These are phyloP conservation scores for Drosophila murphyi DNA, from an alignment of 1,140 invertebrate genomes.

Conservation along the genomic window DNA sequence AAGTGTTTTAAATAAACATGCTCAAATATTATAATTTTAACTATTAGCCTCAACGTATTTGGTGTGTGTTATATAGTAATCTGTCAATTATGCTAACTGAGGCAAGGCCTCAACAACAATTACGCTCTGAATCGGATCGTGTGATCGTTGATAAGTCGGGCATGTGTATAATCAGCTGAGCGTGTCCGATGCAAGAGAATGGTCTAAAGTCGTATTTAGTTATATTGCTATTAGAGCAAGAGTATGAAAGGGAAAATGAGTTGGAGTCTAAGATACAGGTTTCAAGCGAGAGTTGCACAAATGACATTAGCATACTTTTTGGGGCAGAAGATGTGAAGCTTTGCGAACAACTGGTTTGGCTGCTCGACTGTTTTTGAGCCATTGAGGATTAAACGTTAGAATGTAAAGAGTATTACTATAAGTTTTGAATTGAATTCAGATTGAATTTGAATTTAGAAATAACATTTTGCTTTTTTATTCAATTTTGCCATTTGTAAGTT, in stretches of 20 bases:
- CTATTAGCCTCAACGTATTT: slow-evolving; percentile 48
- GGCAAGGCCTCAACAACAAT: slow-evolving; percentile 30
- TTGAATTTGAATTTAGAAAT: too few relatives aligned
- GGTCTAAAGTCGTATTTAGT: neutral
- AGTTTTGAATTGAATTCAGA: too few relatives aligned
- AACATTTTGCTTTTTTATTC: too few relatives aligned
- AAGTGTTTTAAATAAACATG: slow-evolving; percentile 72
- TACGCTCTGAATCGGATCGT: slow-evolving; percentile 31
- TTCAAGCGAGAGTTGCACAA: neutral
- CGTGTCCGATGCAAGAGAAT: slow-evolving; percentile 11
- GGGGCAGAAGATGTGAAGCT: slow-evolving; percentile 24
- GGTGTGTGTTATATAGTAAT: slow-evolving; percentile 34
- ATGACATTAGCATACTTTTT: slow-evolving; percentile 69
- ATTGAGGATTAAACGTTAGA: too few relatives aligned
- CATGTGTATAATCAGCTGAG: slow-evolving; percentile 25
- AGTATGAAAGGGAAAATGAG: neutral
- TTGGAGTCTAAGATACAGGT: neutral
- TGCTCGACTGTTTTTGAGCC: too few relatives aligned
- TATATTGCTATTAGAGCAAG: neutral
- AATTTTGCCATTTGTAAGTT: too few relatives aligned
- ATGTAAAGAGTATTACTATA: too few relatives aligned
- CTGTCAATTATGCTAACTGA: slow-evolving; percentile 24
- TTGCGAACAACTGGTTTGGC: too few relatives aligned
- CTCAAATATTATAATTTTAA: slow-evolving; percentile 23
- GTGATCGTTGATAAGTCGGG: slow-evolving; percentile 39